Evolutionary conservation across 1,140 invertebrate species (phyloP).

Genomic region (Pseudachorutes palmiensis): DNA sequence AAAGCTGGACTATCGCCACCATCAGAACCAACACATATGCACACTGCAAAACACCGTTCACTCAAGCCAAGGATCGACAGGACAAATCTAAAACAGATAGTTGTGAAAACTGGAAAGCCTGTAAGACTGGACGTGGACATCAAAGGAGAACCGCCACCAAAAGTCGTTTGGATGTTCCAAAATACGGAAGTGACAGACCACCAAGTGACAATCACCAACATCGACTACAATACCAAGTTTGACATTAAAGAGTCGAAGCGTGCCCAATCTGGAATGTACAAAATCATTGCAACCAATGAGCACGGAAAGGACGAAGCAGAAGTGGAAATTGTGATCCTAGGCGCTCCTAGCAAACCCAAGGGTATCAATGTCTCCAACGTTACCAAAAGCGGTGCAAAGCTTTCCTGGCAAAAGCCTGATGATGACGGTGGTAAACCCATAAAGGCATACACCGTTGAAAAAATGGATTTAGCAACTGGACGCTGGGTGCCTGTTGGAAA

Average conservation of each 20-base stretch:
- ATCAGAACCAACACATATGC: constrained; percentile 88
- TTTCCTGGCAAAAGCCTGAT: constrained; percentile 94
- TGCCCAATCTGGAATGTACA: constrained; percentile 80
- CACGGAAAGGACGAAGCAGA: constrained; percentile 88
- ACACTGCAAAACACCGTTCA: constrained; percentile 81
- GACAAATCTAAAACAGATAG: constrained; percentile 83
- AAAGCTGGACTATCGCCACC: constrained; percentile 78
- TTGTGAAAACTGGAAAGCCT: constrained; percentile 80
- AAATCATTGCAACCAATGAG: constrained; percentile 81
- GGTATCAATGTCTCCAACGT: constrained; percentile 88
- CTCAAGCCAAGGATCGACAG: constrained; percentile 95
- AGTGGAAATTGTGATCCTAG: constrained; percentile 83
- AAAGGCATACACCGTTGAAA: constrained; percentile 94
- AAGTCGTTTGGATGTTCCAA: constrained; percentile 73
- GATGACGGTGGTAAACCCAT: constrained; percentile 84
- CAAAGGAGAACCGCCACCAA: constrained; percentile 86
- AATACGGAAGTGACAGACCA: constrained; percentile 51
- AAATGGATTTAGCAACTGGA: constrained; percentile 85
- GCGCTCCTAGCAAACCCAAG: constrained; percentile 70
- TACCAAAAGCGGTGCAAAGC: constrained; percentile 80
- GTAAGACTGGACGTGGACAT: constrained; percentile 91
- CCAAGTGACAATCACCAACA: constrained; percentile 75
- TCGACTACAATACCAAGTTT: constrained; percentile 89
- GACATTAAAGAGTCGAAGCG: constrained; percentile 72
- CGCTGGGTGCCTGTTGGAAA: constrained; percentile 88